phyloP scores from a whole-genome alignment of 2,113 vertebrate genomes.

The Corythoichthys haematopterus region DNA sequence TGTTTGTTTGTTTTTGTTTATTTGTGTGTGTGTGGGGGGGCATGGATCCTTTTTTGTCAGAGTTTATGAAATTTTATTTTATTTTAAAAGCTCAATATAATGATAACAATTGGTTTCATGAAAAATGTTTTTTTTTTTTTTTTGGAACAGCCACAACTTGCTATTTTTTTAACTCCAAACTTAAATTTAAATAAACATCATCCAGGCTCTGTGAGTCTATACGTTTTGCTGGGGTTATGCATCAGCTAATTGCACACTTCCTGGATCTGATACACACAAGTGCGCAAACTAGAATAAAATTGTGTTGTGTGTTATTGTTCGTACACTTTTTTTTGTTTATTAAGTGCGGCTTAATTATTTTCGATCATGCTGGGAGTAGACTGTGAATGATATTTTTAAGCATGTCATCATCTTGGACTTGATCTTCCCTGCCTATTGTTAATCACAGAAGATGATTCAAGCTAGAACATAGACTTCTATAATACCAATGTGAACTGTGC shows the following conservation, averaged over 20 bases:
- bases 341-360: constrained; percentile 10
- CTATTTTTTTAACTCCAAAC: too few species aligned
- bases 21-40: too few species aligned
- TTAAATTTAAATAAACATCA: too few species aligned
- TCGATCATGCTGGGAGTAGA: not conserved
- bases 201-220: too few species aligned
- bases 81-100: too few species aligned
- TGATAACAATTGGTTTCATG: too few species aligned
- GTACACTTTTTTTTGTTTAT: not conserved
- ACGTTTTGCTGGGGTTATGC: not conserved
- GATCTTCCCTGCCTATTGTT: constrained; percentile 1
- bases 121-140: too few species aligned
- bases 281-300: not conserved
- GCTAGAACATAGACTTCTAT: constrained; percentile 7
- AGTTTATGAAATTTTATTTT: too few species aligned
- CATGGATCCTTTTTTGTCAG: too few species aligned
- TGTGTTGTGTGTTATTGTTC: constrained; percentile 5
- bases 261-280: not conserved
- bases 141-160: too few species aligned
- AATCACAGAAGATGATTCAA: constrained; percentile 15
- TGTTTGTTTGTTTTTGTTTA: too few species aligned
- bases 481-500: constrained; percentile 38
- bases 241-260: not conserved
- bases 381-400: constrained; percentile 2
- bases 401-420: constrained; percentile 14